Evolutionary conservation across 2,113 vertebrate species (phyloP).

Genomic region (Anarrhichthys ocellatus): DNA sequence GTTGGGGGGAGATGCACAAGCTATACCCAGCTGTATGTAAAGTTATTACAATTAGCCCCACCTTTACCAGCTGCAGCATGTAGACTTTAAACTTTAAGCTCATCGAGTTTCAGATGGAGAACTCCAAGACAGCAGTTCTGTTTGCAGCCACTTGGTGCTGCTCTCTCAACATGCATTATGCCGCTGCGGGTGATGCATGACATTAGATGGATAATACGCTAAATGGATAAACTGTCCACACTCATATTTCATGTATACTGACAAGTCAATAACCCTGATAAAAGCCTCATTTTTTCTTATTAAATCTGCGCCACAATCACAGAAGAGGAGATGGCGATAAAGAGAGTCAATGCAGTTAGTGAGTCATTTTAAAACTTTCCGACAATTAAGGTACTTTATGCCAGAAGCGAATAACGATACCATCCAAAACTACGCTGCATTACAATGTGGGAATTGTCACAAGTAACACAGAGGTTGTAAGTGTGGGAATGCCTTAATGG

Average conservation of each 20-base stretch:
- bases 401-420: background rate
- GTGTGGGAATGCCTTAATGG: background rate
- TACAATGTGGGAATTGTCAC: background rate
- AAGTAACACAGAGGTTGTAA: background rate
- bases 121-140: constrained; percentile 29
- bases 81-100: background rate
- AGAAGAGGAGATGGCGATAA: constrained; percentile 28
- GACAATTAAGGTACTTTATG: background rate
- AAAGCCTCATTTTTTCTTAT: constrained; percentile 32
- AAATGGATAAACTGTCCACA: constrained; percentile 31
- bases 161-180: constrained; percentile 51
- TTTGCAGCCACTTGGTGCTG: constrained; percentile 68
- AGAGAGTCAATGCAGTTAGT: constrained; percentile 2
- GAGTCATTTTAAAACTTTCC: background rate
- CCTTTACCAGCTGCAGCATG: background rate
- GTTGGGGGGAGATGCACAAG: background rate
- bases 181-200: background rate
- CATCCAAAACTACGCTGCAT: background rate
- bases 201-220: constrained; percentile 3
- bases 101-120: constrained; percentile 5
- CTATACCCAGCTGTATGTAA: background rate
- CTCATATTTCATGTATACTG: constrained; percentile 27
- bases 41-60: background rate
- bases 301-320: constrained; percentile 34
- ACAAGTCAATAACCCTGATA: constrained; percentile 37